Base-by-base conservation (phyloP, 2,888 invertebrate species). In the Entomobrya proxima region DNA sequence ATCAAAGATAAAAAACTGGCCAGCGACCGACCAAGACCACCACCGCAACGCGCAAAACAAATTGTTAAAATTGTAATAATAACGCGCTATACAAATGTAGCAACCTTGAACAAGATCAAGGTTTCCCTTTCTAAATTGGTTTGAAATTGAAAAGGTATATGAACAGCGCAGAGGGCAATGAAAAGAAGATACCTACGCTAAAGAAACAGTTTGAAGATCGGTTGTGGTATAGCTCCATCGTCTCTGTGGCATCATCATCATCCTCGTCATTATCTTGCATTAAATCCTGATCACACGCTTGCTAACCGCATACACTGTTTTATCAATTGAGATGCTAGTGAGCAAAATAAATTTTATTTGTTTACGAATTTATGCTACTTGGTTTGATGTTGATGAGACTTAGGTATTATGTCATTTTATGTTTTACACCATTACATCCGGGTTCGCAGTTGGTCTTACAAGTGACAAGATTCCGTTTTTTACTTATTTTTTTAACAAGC, bases 101-200 rank as follows among this genome's bases (percentile, higher is more conserved):
- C 30, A 67, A 79, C 79, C 79, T 79, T 79, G 79, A 79, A 52
- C 79, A 67, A 67, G 79, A 67, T 79, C 79, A 79, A 79, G 79
- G 79, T 67, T 79, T 79, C 79, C 79, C 79, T 79, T 79, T 79
- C 79, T 67, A 79, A 77, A 79, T 67, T 50, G 6, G 24, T 67
- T 67, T 79, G 52, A 67, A 72, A 72, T 11, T 40, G 15, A 40
- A 40, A 40, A n/a, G n/a, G n/a, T n/a, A 64, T 18, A 21, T 6
- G n/a, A 18, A 6, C 9, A n/a, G 18, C n/a, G 35, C 3, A 4
- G 18, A 55, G 27, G 11, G 13, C 11, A 11, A 2, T 27, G 24
- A 55, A 27, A 55, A 55, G 27, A 27, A 27, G 27, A 55, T n/a
- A n/a, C n/a, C n/a, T n/a, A n/a, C n/a, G 24, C 18, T 55, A 13